A percentile compares a stretch with the other conserved stretches of the same genome.
Evolutionary conservation across 1,140 invertebrate genomes (phyloP).

Genomic region (Anadara kagoshimensis): DNA sequence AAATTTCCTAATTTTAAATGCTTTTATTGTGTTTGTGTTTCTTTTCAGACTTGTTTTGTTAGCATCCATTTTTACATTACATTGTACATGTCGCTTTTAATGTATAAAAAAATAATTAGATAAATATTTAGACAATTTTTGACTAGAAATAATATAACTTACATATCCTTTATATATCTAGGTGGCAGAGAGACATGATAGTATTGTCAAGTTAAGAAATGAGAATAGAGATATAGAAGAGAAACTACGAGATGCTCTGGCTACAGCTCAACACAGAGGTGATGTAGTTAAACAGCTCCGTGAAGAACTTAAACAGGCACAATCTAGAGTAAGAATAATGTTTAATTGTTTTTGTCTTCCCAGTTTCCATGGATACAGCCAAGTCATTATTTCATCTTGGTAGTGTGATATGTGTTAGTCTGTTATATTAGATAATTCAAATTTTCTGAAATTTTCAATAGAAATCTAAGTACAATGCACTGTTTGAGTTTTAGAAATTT

Average conservation of each 20-base stretch:
- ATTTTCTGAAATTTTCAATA: too few species aligned
- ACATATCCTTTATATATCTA: constrained; percentile 22
- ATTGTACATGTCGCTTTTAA: not conserved
- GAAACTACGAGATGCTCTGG: constrained; percentile 65
- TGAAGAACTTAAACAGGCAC: constrained; percentile 65
- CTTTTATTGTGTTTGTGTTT: too few species aligned
- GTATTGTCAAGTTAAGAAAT: constrained; percentile 62
- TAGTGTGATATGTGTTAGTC: too few species aligned
- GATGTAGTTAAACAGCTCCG: constrained; percentile 68
- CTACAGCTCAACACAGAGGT: constrained; percentile 59
- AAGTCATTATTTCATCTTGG: too few species aligned
- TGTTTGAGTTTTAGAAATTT: too few species aligned
- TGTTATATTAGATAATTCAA: too few species aligned
- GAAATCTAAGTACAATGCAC: too few species aligned
- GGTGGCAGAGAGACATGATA: constrained; percentile 67
- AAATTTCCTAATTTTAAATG: too few species aligned
- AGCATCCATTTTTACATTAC: not conserved
- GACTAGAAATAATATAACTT: not conserved
- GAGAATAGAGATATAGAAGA: constrained; percentile 66
- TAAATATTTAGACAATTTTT: not conserved
- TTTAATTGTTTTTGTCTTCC: not conserved
- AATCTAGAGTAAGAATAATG: constrained; percentile 25
- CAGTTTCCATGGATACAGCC: too few species aligned
- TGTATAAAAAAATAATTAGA: not conserved
- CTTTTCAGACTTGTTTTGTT: too few species aligned